These are phyloP conservation scores for Solenodon paradoxus DNA, from an alignment of 2,113 vertebrate species.

Conservation along the genomic window DNA sequence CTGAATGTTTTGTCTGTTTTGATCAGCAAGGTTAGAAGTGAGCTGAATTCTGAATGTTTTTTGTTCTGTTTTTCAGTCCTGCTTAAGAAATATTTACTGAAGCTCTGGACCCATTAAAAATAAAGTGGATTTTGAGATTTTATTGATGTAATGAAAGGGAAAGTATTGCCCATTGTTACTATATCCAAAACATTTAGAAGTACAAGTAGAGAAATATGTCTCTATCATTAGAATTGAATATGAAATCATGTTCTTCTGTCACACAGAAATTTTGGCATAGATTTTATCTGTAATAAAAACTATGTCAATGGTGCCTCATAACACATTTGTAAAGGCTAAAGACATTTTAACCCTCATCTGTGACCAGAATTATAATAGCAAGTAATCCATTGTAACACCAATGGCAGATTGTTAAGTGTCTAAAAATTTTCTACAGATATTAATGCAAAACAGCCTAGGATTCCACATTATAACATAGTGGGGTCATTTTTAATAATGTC, in stretches of 20 bases:
- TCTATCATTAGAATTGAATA: conserved; percentile 82
- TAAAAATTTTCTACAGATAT: conserved; percentile 73
- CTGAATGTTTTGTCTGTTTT: conserved; percentile 64
- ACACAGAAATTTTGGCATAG: conserved; percentile 82
- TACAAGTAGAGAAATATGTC: conserved; percentile 75
- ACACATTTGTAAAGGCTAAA: conserved; percentile 85
- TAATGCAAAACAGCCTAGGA: conserved; percentile 79
- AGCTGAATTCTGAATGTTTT: conserved; percentile 62
- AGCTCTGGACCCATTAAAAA: conserved; percentile 59
- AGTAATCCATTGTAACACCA: conserved; percentile 72
- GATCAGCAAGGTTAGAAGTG: conserved; percentile 60
- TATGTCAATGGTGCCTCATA: conserved; percentile 81
- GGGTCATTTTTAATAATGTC: conserved; percentile 79
- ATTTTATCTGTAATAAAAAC: conserved; percentile 85
- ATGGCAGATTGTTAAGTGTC: conserved; percentile 36
- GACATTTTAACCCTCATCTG: conserved; percentile 83
- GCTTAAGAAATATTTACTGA: conserved; percentile 73
- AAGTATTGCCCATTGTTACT: conserved; percentile 72
- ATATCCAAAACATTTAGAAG: conserved; percentile 76
- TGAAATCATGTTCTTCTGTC: conserved; percentile 81
- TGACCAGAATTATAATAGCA: conserved; percentile 82
- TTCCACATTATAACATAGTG: conserved; percentile 54
- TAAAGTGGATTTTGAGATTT: conserved; percentile 65
- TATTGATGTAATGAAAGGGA: conserved; percentile 51
- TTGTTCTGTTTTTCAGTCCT: conserved; percentile 3